A percentile compares a stretch with the other conserved stretches of the same genome.
These are phyloP conservation scores for Argyresthia albistria DNA, from an alignment of 2,888 invertebrate species.

Conservation along the genomic window DNA sequence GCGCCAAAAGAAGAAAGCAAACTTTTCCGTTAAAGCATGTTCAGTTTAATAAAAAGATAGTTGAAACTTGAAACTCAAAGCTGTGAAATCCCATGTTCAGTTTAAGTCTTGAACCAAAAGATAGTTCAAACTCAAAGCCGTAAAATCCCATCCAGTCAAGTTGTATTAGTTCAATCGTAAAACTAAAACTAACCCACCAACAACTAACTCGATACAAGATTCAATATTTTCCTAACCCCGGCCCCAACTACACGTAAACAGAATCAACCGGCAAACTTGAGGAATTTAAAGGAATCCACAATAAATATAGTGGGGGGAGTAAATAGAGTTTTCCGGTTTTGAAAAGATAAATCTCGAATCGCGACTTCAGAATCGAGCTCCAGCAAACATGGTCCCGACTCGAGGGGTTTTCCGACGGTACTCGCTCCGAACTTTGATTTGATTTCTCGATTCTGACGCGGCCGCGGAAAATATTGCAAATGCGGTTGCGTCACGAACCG, in stretches of 20 bases:
- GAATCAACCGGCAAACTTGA: slow-evolving; percentile 6
- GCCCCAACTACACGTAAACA: slow-evolving; percentile 22
- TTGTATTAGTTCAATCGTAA: not conserved
- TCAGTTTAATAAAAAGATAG: no score
- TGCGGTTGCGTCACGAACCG: no score
- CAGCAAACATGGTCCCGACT: slow-evolving; percentile 27
- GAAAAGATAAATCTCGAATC: slow-evolving; percentile 40
- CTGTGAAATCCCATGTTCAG: no score
- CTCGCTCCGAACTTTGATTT: no score
- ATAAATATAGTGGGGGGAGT: slow-evolving; percentile 36
- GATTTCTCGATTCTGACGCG: no score
- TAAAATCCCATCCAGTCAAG: not conserved
- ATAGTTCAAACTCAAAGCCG: not conserved
- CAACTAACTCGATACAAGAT: slow-evolving; percentile 17
- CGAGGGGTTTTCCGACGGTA: no score
- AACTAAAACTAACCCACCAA: not conserved
- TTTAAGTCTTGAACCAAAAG: not conserved
- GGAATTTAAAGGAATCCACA: slow-evolving; percentile 31
- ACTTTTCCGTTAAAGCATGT: no score
- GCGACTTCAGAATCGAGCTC: no score
- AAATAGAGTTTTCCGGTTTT: slow-evolving; percentile 47
- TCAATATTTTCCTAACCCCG: slow-evolving; percentile 33
- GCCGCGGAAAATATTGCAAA: no score
- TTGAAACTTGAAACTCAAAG: no score
- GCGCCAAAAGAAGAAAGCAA: no score